Evolutionary conservation across 2,113 vertebrate species (phyloP).

Genomic region (Procavia capensis): DNA sequence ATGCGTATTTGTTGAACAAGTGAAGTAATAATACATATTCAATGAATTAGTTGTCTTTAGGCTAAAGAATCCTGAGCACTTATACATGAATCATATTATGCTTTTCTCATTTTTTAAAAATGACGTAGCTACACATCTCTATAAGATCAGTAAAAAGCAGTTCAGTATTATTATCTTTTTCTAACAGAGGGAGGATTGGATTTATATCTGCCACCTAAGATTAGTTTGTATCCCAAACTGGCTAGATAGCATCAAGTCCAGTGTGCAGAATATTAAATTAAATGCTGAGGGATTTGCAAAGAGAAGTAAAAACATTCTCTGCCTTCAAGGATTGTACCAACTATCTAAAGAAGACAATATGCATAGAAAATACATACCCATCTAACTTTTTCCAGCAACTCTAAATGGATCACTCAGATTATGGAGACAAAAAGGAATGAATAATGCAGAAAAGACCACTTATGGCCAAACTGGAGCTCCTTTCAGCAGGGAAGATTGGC

Average conservation of each 20-base stretch:
- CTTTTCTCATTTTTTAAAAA: slow-evolving; percentile 27
- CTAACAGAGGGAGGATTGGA: slow-evolving; percentile 16
- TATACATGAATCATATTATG: not conserved
- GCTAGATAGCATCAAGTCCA: slow-evolving; percentile 51
- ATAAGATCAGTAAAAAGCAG: slow-evolving; percentile 23
- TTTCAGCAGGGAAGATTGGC: not conserved
- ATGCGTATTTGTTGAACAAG: slow-evolving; percentile 33
- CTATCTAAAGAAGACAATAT: not conserved
- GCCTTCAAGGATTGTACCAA: not conserved
- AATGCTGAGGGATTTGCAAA: slow-evolving; percentile 45
- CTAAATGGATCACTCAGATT: not conserved
- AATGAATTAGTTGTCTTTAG: slow-evolving; percentile 6
- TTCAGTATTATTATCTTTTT: slow-evolving; percentile 30
- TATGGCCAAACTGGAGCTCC: not conserved
- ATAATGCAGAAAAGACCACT: not conserved
- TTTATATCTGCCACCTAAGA: slow-evolving; percentile 59
- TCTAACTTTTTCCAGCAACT: not conserved
- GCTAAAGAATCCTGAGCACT: not conserved
- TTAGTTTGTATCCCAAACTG: slow-evolving; percentile 37
- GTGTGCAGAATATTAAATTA: slow-evolving; percentile 63
- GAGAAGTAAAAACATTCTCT: slow-evolving; percentile 41
- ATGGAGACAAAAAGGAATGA: not conserved
- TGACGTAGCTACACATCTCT: not conserved
- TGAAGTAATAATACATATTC: not conserved
- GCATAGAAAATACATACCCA: slow-evolving; percentile 7